These are phyloP conservation scores for Bostrychus sinensis DNA, from an alignment of 2,113 vertebrate species.

Conservation along the genomic window DNA sequence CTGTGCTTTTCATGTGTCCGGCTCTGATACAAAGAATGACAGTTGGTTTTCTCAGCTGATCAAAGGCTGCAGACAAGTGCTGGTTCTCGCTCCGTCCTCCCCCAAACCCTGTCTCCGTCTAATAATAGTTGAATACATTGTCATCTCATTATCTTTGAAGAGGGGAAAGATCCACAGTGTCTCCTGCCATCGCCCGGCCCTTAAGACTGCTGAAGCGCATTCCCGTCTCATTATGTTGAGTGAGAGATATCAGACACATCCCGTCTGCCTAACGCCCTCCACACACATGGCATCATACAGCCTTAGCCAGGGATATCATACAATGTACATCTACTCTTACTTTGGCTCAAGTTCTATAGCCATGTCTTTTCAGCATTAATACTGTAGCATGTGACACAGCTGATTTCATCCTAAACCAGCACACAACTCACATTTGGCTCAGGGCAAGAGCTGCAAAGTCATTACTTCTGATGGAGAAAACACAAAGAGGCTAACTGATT, in stretches of 20 bases:
- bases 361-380: slow-evolving; percentile 25
- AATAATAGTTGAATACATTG: slow-evolving; percentile 79
- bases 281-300: slow-evolving; percentile 60
- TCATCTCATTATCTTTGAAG: slow-evolving; percentile 81
- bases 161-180: slow-evolving; percentile 70
- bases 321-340: slow-evolving; percentile 5
- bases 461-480: slow-evolving; percentile 39
- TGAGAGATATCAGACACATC: slow-evolving; percentile 75
- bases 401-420: slow-evolving; percentile 35
- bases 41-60: slow-evolving; percentile 71
- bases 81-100: slow-evolving; percentile 39
- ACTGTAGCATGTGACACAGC: slow-evolving; percentile 16
- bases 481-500: slow-evolving; percentile 29
- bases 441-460: slow-evolving; percentile 20
- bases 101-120: slow-evolving; percentile 57
- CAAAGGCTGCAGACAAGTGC: slow-evolving; percentile 73
- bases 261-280: slow-evolving; percentile 73
- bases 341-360: neutral
- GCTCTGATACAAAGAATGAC: slow-evolving; percentile 63
- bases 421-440: slow-evolving; percentile 27
- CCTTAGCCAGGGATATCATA: slow-evolving; percentile 39
- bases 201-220: slow-evolving; percentile 67
- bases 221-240: slow-evolving; percentile 74
- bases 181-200: slow-evolving; percentile 70
- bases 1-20: slow-evolving; percentile 52